These are phyloP conservation scores for Cotesia typhae DNA, from an alignment of 1,140 invertebrate species.

Conservation along the genomic window DNA sequence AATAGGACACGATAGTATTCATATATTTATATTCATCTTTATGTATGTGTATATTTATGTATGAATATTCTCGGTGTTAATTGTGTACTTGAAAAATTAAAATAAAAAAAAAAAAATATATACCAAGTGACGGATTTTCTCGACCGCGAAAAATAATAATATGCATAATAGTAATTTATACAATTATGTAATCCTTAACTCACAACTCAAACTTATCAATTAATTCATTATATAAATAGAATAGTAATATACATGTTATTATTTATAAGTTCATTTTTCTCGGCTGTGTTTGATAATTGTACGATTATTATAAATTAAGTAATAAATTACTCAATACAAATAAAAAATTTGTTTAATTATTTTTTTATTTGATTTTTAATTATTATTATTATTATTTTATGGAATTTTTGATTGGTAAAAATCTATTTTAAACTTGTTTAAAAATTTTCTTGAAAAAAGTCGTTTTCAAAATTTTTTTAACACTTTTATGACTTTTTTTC, in stretches of 20 bases:
- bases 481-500: too few species aligned
- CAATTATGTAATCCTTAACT: slow-evolving; percentile 42
- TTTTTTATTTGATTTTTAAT: too few species aligned
- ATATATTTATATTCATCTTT: background rate
- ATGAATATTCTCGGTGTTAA: slow-evolving; percentile 26
- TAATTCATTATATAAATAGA: slow-evolving; percentile 43
- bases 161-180: slow-evolving; percentile 42
- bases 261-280: slow-evolving; percentile 43
- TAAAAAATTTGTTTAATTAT: too few species aligned
- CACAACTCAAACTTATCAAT: slow-evolving; percentile 45
- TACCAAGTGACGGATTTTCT: slow-evolving; percentile 13
- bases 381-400: too few species aligned
- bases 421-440: too few species aligned
- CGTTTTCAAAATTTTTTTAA: too few species aligned
- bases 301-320: slow-evolving; percentile 46
- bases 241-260: background rate
- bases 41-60: background rate
- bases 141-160: slow-evolving; percentile 31
- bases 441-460: too few species aligned
- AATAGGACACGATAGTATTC: slow-evolving; percentile 18
- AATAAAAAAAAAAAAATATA: background rate
- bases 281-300: slow-evolving; percentile 52
- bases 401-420: too few species aligned
- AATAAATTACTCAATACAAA: too few species aligned
- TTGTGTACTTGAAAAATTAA: slow-evolving; percentile 13